These are phyloP conservation scores for Colinus virginianus DNA, from an alignment of 2,113 vertebrate genomes.

Conservation along the genomic window DNA sequence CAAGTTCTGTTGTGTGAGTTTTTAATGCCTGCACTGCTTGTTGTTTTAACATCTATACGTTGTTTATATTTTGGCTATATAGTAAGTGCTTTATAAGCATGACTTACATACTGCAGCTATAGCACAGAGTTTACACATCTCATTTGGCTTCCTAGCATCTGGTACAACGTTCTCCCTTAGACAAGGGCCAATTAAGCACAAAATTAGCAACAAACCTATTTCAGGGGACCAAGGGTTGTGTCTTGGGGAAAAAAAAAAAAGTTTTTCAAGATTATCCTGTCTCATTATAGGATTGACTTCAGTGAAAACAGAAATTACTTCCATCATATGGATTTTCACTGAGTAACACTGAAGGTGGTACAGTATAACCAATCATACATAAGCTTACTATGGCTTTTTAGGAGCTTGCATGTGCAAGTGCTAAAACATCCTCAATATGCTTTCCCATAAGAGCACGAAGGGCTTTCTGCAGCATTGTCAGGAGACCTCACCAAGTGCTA, in stretches of 20 bases:
- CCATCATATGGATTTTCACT: neutral
- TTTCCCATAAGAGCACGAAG: neutral
- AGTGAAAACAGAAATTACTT: neutral
- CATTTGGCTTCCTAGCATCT: neutral
- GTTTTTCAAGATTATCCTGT: neutral
- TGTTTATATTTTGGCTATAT: neutral
- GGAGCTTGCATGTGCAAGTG: neutral
- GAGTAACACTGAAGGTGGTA: neutral
- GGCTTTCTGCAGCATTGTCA: neutral
- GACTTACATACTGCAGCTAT: neutral
- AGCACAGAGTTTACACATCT: neutral
- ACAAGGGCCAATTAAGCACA: neutral
- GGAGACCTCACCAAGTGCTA: neutral
- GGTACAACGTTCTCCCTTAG: no score
- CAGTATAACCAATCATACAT: neutral
- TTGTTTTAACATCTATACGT: neutral
- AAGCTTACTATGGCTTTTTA: neutral
- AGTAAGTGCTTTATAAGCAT: neutral
- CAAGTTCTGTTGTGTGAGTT: neutral
- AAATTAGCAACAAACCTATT: neutral
- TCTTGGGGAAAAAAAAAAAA: neutral
- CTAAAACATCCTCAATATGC: neutral
- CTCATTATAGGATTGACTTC: neutral
- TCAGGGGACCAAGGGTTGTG: neutral
- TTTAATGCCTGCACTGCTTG: neutral